Evolutionary conservation across 2,113 vertebrate genomes (phyloP).

Genomic region (Tricholaema leucomelas): DNA sequence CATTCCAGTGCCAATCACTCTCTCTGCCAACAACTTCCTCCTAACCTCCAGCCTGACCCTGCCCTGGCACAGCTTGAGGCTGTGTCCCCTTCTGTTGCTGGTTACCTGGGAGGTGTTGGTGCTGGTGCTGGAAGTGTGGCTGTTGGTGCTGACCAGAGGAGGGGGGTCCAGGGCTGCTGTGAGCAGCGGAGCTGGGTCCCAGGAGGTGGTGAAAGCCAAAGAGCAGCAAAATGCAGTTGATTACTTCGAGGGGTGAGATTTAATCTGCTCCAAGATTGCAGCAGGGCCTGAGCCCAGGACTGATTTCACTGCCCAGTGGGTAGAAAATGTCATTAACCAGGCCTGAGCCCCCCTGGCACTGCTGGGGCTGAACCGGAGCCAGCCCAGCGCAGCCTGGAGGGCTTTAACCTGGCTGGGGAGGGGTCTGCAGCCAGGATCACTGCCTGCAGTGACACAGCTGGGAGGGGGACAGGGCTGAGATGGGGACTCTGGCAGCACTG

Average conservation of each 20-base stretch:
- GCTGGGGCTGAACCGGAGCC: rapidly evolving
- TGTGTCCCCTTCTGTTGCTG: too few species aligned
- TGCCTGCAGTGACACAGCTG: rapidly evolving
- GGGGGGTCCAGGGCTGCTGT: not conserved
- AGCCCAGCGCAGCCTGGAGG: not conserved
- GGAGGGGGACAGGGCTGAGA: too few species aligned
- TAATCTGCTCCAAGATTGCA: not conserved
- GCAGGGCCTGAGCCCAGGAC: not conserved
- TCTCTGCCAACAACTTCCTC: too few species aligned
- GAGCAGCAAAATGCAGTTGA: not conserved
- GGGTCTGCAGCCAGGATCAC: rapidly evolving
- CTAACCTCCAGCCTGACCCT: too few species aligned
- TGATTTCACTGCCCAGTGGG: not conserved
- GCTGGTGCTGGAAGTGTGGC: too few species aligned
- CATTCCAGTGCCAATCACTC: too few species aligned
- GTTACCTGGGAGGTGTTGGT: too few species aligned
- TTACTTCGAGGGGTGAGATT: not conserved
- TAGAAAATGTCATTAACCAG: not conserved
- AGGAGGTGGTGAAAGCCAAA: not conserved
- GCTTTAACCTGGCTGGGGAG: not conserved
- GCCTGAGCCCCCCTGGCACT: not conserved
- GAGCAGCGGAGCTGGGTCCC: not conserved
- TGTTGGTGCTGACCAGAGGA: not conserved
- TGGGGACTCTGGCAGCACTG: not conserved
- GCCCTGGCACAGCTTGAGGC: too few species aligned